These are phyloP conservation scores for Pagetopsis macropterus DNA, from an alignment of 2,797 vertebrate species.

Conservation along the genomic window DNA sequence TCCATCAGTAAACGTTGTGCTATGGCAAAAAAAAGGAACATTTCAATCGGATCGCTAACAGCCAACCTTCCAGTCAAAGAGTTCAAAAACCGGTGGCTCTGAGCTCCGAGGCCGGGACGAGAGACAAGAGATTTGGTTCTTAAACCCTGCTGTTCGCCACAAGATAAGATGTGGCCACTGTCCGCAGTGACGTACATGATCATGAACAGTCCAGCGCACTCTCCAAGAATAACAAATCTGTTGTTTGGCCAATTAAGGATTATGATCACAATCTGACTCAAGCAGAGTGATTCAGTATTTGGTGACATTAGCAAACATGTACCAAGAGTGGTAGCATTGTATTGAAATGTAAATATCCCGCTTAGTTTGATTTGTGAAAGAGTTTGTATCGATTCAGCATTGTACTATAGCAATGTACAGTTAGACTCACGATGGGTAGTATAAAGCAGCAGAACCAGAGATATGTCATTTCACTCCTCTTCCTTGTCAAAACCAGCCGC, in stretches of 20 bases:
- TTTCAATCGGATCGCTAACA: background rate
- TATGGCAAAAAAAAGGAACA: background rate
- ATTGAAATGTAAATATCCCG: constrained; percentile 1
- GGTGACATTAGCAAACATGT: background rate
- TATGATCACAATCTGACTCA: constrained; percentile 6
- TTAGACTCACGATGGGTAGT: background rate
- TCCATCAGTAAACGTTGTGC: constrained; percentile 1
- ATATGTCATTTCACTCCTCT: background rate
- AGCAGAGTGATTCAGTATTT: background rate
- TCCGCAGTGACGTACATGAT: constrained; percentile 12
- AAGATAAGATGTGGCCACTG: constrained; percentile 31
- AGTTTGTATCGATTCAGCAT: background rate
- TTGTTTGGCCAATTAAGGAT: background rate
- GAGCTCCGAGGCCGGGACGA: constrained; percentile 19
- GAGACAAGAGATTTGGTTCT: constrained; percentile 33
- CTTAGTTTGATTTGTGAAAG: background rate
- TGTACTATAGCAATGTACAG: background rate
- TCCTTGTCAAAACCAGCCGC: background rate
- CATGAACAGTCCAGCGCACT: constrained; percentile 1
- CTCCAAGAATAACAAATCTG: constrained; percentile 15
- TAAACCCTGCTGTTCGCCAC: constrained; percentile 25
- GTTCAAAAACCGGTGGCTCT: constrained; percentile 7
- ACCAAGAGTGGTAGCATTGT: background rate
- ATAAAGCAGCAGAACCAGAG: background rate
- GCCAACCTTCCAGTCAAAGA: constrained; percentile 10